Conservation (phyloP, 1,140 invertebrate species). For the Sweltsa coloradensis region DNA sequence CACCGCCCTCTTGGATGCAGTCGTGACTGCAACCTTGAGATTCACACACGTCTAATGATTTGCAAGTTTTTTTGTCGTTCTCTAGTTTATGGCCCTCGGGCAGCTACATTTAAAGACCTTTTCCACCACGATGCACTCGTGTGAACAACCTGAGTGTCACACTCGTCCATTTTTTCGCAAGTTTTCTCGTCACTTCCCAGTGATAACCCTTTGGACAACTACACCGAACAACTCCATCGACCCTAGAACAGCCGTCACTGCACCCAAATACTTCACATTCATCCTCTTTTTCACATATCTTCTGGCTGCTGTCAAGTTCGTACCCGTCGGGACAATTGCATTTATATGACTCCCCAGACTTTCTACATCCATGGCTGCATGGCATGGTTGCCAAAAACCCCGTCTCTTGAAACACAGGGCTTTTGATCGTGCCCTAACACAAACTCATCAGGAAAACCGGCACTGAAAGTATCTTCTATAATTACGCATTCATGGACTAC, state of each 20-base stretch:
- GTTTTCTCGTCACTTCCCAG: conserved; percentile 34
- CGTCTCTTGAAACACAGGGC: no score
- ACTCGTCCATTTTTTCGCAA: conserved; percentile 36
- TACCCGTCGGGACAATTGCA: no score
- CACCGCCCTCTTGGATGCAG: conserved; percentile 34
- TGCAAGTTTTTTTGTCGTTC: neutral
- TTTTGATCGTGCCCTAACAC: no score
- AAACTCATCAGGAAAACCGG: no score
- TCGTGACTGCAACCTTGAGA: conserved; percentile 25
- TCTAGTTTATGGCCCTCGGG: neutral
- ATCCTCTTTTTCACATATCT: conserved; percentile 34
- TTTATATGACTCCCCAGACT: no score
- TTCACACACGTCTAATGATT: neutral
- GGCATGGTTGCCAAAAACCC: no score
- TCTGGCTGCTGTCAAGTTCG: conserved; percentile 30
- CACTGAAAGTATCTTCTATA: no score
- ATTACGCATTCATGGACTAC: no score
- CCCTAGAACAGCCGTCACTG: conserved; percentile 34
- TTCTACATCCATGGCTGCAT: no score
- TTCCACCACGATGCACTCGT: neutral
- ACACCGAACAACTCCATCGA: no score
- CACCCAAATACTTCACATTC: no score
- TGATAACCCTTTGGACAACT: conserved; percentile 29
- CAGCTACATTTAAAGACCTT: no score
- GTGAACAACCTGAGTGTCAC: neutral